Evolutionary conservation across 1,140 invertebrate genomes (phyloP).

Genomic region (Brachionus angularis): DNA sequence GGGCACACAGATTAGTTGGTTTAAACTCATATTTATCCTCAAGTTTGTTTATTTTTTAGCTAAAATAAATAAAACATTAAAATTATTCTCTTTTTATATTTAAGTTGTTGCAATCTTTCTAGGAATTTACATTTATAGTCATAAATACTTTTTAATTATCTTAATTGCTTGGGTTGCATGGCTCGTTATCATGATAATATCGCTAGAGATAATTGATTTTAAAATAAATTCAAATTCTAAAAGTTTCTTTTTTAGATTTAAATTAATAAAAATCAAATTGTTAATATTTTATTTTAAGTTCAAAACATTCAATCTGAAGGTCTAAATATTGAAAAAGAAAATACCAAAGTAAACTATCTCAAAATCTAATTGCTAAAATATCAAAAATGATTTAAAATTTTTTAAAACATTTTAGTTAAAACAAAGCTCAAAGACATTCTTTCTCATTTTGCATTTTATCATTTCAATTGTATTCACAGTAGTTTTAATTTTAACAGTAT

Average conservation of each 20-base stretch:
- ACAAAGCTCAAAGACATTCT: no score
- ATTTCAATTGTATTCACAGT: no score
- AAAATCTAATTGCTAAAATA: not conserved
- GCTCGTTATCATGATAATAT: not conserved
- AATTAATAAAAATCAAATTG: not conserved
- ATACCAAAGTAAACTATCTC: not conserved
- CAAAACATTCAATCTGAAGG: not conserved
- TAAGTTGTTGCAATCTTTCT: slow-evolving; percentile 1
- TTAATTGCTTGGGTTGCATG: slow-evolving; percentile 1
- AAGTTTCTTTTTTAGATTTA: not conserved
- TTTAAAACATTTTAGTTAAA: no score
- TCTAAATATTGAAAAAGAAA: not conserved
- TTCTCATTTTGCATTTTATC: no score
- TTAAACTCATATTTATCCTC: not conserved
- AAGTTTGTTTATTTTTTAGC: not conserved
- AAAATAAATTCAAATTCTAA: not conserved
- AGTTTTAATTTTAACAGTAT: no score
- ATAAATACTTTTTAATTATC: slow-evolving; percentile 2
- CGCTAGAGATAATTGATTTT: slow-evolving; percentile 5
- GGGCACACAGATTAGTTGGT: slow-evolving; percentile 2
- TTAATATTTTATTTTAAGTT: not conserved
- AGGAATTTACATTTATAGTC: not conserved
- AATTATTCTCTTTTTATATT: not conserved
- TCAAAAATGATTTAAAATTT: no score
- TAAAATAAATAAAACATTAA: not conserved